Evolutionary conservation across 2,888 invertebrate species (phyloP), one percentile per base, ranked within the genome.

Genomic region (Idaea dimidiata): DNA sequence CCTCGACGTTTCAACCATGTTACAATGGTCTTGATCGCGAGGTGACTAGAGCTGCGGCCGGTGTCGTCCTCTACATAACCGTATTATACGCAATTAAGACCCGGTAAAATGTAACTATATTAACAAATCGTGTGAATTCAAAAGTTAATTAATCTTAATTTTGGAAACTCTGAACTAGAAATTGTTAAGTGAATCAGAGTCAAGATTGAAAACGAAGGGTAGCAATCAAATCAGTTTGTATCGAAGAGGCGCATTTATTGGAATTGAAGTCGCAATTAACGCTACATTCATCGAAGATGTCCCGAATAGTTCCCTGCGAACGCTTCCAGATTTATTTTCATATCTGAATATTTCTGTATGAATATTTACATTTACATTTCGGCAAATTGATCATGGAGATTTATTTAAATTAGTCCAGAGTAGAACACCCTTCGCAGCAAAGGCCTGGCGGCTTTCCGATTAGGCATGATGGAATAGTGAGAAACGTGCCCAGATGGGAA

Each of bases 181-280:
- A 3, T 43, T 43, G 14, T 3, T 14, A 8, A 10, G 61, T 66
- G 65, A 74, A 73, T 74, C 63, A 60, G 71, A 68, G 65, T 63
- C 67, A 69, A 73, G 65, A 74, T 72, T 65, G 67, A 69, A 68
- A 63, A 68, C 68, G 71, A 68, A 67, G 70, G 72, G 71, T 70
- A 70, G 80, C 79, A 86, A 87, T 87, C 87, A 82, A 79, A 81
- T 79, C 78, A 77, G 76, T 76, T 78, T 77, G 80, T 74, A 74
- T 67, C 66, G 62, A 73, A 78, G 78, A 78, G 75, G 76, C 78
- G 83, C 85, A 87, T 86, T 88, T 85, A 82, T 72, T 66, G 76
- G 72, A 69, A 79, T 75, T 75, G 76, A 75, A 72, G 66, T 71
- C 72, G 76, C 79, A 81, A 82, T 83, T 78, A 80, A 75, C 74